Conservation (phyloP, 2,888 invertebrate species). For the Volucella bombylans region DNA sequence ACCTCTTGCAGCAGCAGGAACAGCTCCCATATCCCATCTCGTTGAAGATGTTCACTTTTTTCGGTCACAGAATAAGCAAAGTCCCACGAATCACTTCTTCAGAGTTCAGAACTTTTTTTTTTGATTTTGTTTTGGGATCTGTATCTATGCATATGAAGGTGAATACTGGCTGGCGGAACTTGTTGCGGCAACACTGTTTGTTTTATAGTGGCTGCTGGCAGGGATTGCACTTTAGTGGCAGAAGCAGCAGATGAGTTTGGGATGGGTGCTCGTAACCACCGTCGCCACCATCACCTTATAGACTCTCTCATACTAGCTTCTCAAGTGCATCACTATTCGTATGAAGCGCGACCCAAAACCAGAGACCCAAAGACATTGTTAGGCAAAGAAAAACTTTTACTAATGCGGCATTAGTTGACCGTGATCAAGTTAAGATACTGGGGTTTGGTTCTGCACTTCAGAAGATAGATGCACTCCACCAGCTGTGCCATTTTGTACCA, state of each 20-base stretch:
- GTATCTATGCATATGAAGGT: constrained; percentile 51
- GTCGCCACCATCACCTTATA: background rate
- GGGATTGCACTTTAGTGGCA: constrained; percentile 46
- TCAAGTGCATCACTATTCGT: background rate
- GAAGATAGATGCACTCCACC: constrained; percentile 60
- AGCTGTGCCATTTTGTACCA: constrained; percentile 41
- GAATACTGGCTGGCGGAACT: constrained; percentile 47
- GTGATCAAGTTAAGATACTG: constrained; percentile 67
- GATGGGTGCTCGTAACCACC: constrained; percentile 59
- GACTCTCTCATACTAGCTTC: background rate
- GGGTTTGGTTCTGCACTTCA: constrained; percentile 10
- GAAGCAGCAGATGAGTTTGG: constrained; percentile 53
- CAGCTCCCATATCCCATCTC: constrained; percentile 50
- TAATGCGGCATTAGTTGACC: constrained; percentile 70
- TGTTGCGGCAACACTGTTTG: constrained; percentile 63
- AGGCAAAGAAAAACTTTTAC: constrained; percentile 62
- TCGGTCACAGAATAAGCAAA: constrained; percentile 52
- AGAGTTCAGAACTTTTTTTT: constrained; percentile 15
- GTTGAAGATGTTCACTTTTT: constrained; percentile 49
- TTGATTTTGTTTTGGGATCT: constrained; percentile 9
- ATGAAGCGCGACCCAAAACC: constrained; percentile 47
- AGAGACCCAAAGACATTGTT: constrained; percentile 51
- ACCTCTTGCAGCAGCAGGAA: constrained; percentile 21
- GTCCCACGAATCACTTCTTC: constrained; percentile 56
- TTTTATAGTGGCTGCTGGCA: constrained; percentile 30